Conservation (phyloP, 2,888 invertebrate species). For the Spilarctia lutea region DNA sequence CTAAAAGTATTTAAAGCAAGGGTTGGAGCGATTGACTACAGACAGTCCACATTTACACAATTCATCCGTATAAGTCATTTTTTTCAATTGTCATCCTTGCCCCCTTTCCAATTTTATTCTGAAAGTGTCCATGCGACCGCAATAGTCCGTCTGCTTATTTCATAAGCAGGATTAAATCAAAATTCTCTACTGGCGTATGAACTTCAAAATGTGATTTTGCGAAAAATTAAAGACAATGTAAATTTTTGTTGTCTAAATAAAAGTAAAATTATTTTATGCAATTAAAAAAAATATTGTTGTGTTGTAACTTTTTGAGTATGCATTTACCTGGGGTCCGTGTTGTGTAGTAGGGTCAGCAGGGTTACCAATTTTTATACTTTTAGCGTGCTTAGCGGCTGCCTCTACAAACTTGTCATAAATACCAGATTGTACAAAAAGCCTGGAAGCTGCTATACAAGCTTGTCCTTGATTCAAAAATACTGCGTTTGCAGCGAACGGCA, state of each 20-base stretch:
- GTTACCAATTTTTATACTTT: constrained; percentile 90
- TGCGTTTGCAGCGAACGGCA: constrained; percentile 49
- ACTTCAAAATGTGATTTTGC: constrained; percentile 83
- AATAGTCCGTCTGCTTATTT: too few species aligned
- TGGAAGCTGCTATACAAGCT: constrained; percentile 35
- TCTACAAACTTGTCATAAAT: constrained; percentile 94
- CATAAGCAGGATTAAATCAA: too few species aligned
- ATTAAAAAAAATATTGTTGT: too few species aligned
- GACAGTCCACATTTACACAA: too few species aligned
- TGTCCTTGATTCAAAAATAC: constrained; percentile 57
- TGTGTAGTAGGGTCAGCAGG: constrained; percentile 87
- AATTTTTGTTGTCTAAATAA: too few species aligned
- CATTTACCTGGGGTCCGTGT: constrained; percentile 89
- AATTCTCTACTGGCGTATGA: constrained; percentile 82
- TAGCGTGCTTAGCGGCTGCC: constrained; percentile 88
- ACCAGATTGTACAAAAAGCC: constrained; percentile 23
- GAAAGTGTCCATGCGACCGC: too few species aligned
- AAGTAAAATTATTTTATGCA: too few species aligned
- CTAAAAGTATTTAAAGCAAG: background rate
- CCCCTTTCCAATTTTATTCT: too few species aligned
- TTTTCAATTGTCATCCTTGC: too few species aligned
- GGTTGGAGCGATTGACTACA: too few species aligned
- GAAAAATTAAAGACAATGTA: too few species aligned
- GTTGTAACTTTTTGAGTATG: background rate
- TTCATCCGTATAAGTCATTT: too few species aligned